Base-by-base conservation (phyloP, 2,888 invertebrate genomes). In the Periphyllus acericola region DNA sequence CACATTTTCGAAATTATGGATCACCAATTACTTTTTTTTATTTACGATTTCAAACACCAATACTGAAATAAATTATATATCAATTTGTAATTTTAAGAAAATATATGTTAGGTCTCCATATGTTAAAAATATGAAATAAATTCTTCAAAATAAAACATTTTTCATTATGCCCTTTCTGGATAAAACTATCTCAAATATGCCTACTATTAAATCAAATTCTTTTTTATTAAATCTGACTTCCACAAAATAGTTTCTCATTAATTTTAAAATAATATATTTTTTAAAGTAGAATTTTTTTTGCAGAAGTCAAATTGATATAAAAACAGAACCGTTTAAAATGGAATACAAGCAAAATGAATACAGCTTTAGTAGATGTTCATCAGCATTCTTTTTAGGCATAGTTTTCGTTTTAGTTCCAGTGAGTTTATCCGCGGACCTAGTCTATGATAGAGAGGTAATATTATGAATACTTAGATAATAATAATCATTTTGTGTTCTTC, bases 381-480 rank as follows among this genome's bases (percentile, higher is more conserved):
- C 95, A n/a, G 94, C 95, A 4, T 93, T 96, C 4, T 94, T 96
- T 89, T 94, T 97, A 91, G 96, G 96, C 78, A 95, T 96, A 94
- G 95, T 95, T 89, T 96, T 96, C 90, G 94, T 95, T 0, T 91
- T 96, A 88, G 94, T 96, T 29, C 95, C 96, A 0, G 94, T 96
- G 52, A 95, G 95, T 52, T 92, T 96, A 90, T 96, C 95, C 0
- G 94, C 96, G 11, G 96, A 96, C 90, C 94, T 96, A 92, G 96
- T 97, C 0, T 94, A 95, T 91, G 97, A 97, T 91, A 93, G 96
- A 91, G 96, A 96, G 94, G 96, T 96, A 91, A 91, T 92, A 88
- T n/a, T n/a, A 55, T 55, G 17, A 36, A 21, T 55, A 52, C 32
- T 55, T 55, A 36, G 36, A 46, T 46, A 11, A 46, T 46, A 8